Evolutionary conservation across 1,140 invertebrate species (phyloP), one percentile per base, ranked within the genome.

Genomic region (Magallana gigas): DNA sequence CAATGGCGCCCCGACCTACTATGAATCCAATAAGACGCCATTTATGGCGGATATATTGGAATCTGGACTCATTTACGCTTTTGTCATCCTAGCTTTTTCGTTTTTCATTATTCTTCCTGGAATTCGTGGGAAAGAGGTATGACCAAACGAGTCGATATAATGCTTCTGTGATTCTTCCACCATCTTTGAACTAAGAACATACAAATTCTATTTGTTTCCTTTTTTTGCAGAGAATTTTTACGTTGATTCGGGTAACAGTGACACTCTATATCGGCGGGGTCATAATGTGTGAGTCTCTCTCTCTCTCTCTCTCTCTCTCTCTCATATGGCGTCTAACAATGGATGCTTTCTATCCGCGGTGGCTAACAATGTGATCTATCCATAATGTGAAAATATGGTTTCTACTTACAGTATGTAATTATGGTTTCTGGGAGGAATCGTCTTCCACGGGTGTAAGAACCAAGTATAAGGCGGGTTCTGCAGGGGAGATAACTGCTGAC

Each of bases 361-460:
- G 36, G 1, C 36, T 36, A 64, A 14, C 12, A 1, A 12, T 64
- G 11, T n/a, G n/a, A n/a, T n/a, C n/a, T n/a, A n/a, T n/a, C n/a
- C n/a, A n/a, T n/a, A n/a, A n/a, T n/a, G n/a, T n/a, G n/a, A n/a
- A n/a, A n/a, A n/a, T n/a, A 14, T 64, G 11, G 11, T 48, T 86
- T 60, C 88, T 12, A 60, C 36, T 96, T 96, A 64, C 96, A 99
- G 98, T 99, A 90, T 97, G 97, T 86, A 97, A 97, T 93, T 97
- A 97, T 94, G 98, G 98, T 16, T 98, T 98, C 89, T 99, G 99
- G 99, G 98, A 99, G 94, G 97, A 98, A 91, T 97, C 97, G 5
- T 96, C 97, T 80, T 96, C 97, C 14, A 87, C 87, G 1, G 96
- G 96, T 1, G 97, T 99, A 87, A 95, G 96, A 76, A 97, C 97